These are phyloP conservation scores for Odontesthes bonariensis DNA, from an alignment of 2,113 vertebrate genomes.

Conservation along the genomic window DNA sequence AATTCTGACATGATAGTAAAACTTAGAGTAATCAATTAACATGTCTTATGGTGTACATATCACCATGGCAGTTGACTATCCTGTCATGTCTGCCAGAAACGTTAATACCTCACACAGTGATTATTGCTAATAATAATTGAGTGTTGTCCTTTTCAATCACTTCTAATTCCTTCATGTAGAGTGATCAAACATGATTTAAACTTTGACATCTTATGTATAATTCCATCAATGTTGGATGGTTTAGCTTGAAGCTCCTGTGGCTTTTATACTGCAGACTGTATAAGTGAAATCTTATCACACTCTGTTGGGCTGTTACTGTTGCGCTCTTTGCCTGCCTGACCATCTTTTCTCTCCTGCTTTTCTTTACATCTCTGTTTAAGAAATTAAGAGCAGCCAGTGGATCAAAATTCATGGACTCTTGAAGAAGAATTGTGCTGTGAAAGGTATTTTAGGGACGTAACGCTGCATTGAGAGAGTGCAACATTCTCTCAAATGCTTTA, in stretches of 20 bases:
- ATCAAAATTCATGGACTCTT: slow-evolving; percentile 46
- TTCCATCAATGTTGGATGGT: background rate
- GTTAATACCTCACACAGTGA: background rate
- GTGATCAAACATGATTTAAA: slow-evolving; percentile 15
- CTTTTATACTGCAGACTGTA: slow-evolving; percentile 14
- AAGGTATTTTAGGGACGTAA: slow-evolving; percentile 27
- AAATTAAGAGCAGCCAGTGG: slow-evolving; percentile 53
- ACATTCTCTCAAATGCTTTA: slow-evolving; percentile 37
- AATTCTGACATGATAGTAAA: background rate
- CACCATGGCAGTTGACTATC: background rate
- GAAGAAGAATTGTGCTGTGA: background rate
- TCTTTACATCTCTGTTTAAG: slow-evolving; percentile 29
- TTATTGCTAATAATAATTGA: background rate
- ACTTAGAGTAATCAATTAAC: background rate
- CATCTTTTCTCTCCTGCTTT: slow-evolving; percentile 9
- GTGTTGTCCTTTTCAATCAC: background rate
- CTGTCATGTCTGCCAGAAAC: background rate
- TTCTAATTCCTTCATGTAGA: background rate
- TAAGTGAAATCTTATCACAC: background rate
- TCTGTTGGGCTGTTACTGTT: slow-evolving; percentile 12
- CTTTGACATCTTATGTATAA: slow-evolving; percentile 12
- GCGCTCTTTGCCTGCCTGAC: background rate
- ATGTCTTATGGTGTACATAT: background rate
- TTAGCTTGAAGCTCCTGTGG: background rate
- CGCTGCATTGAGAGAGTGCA: background rate